These are phyloP conservation scores for Halictus ligatus DNA, from an alignment of 2,888 invertebrate genomes.

Conservation along the genomic window DNA sequence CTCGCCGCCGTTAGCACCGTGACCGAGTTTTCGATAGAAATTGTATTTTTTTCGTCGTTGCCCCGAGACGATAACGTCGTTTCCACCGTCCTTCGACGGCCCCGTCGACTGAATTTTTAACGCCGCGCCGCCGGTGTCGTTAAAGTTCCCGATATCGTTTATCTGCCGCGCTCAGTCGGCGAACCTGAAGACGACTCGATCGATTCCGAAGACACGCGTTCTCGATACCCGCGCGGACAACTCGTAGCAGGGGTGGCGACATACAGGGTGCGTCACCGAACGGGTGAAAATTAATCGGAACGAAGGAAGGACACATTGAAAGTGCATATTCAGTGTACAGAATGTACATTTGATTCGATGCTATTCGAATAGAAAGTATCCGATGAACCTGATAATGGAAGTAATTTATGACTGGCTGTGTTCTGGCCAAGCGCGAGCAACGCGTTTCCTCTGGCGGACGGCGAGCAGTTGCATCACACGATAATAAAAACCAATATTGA, in stretches of 20 bases:
- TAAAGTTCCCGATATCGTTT: conserved; percentile 13
- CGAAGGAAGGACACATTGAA: no score
- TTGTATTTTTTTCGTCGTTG: neutral
- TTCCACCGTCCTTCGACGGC: neutral
- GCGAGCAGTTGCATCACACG: neutral
- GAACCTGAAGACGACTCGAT: neutral
- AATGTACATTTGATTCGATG: neutral
- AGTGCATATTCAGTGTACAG: no score
- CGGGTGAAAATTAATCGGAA: no score
- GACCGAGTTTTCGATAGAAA: neutral
- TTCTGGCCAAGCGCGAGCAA: neutral
- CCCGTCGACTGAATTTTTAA: conserved; percentile 4
- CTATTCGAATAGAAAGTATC: neutral
- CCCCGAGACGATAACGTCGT: neutral
- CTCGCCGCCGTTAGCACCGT: neutral
- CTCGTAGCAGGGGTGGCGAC: conserved; percentile 1
- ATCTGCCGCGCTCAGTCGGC: neutral
- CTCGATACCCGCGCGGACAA: neutral
- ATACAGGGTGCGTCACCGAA: neutral
- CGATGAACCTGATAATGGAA: neutral
- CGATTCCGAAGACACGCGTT: neutral
- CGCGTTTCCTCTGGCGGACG: neutral
- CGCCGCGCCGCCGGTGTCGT: neutral
- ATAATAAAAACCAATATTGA: neutral
- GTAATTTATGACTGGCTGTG: neutral